Evolutionary conservation across 2,888 invertebrate species (phyloP), one percentile per base, ranked within the genome.

Genomic region (Chydorus sphaericus): DNA sequence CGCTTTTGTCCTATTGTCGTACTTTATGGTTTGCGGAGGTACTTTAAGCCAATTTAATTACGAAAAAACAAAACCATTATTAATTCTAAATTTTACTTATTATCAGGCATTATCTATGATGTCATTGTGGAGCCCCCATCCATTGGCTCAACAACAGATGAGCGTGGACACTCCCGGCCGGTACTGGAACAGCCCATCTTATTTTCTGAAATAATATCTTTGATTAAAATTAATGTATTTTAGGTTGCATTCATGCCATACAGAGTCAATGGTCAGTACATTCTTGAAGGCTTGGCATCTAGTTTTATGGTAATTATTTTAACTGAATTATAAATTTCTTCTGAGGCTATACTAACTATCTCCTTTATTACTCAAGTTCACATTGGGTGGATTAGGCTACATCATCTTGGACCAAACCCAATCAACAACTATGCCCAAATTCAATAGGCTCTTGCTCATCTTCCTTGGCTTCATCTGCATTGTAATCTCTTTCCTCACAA

Each of bases 61-160:
- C 16, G n/a, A 11, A n/a, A 39, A n/a, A 11, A n/a, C 18, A 33
- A 44, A 10, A 18, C 10, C 4, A 31, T 57, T 37, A 2, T 7
- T 52, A 26, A 31, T 39, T 58, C 57, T 58, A 18, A 26, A 18
- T 16, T 50, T 48, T 52, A 39, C 56, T 56, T 61, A 64, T 60
- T 66, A 77, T 26, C 65, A 94, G 96, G 96, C 58, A 91, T 98
- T 55, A 97, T 98, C 64, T 98, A 98, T 71, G 97, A 98, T 73
- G 93, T 98, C 8, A 98, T 98, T 67, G 93, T 96, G 58, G 98
- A 98, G 71, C 97, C 97, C 1, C 97, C 97, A 7, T 91, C 93
- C 69, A 91, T 93, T 58, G 97, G 97, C 28, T 93, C 93, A 2
- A 94, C 94, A 1, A 94, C 96, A 28, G 97, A 98, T 71, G 97